Percentiles rank a stretch among this genome's conserved stretches.
Conservation (phyloP, 2,888 invertebrate genomes). For the Macrophya alboannulata region DNA sequence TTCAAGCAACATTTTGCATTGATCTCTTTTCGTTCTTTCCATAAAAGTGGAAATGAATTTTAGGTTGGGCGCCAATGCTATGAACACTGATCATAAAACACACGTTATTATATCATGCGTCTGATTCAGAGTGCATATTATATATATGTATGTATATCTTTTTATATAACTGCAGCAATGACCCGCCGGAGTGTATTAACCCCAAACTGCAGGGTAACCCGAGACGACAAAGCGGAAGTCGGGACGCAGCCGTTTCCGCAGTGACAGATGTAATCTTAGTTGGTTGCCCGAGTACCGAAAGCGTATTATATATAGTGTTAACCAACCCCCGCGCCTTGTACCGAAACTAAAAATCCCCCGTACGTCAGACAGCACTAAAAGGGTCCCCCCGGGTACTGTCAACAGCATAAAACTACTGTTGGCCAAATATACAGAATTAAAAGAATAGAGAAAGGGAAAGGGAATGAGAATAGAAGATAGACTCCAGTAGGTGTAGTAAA, state of each 20-base stretch:
- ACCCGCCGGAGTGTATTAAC: constrained; percentile 51
- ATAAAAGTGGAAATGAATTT: too few relatives aligned
- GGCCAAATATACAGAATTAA: constrained; percentile 68
- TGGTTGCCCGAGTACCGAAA: constrained; percentile 59
- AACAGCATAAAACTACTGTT: constrained; percentile 68
- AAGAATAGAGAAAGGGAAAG: constrained; percentile 57
- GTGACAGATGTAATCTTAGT: constrained; percentile 77
- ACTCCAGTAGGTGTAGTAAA: constrained; percentile 26
- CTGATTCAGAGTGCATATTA: background rate
- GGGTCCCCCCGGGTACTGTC: constrained; percentile 66
- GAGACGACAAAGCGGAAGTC: constrained; percentile 68
- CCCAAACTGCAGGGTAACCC: constrained; percentile 66
- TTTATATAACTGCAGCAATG: constrained; percentile 43
- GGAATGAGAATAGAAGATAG: background rate
- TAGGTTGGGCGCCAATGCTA: too few relatives aligned
- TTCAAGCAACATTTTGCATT: too few relatives aligned
- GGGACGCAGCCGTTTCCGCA: constrained; percentile 75
- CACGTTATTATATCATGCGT: background rate
- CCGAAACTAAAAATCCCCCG: background rate
- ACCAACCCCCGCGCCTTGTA: background rate
- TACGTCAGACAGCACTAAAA: constrained; percentile 60
- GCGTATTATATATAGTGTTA: constrained; percentile 43
- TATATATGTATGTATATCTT: background rate
- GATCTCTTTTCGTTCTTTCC: background rate
- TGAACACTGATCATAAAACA: too few relatives aligned